Evolutionary conservation across 53 echinoderm and acorn worm genomes (phyloP), one percentile per base, ranked within the genome.

Genomic region (Pentamera pediparva): DNA sequence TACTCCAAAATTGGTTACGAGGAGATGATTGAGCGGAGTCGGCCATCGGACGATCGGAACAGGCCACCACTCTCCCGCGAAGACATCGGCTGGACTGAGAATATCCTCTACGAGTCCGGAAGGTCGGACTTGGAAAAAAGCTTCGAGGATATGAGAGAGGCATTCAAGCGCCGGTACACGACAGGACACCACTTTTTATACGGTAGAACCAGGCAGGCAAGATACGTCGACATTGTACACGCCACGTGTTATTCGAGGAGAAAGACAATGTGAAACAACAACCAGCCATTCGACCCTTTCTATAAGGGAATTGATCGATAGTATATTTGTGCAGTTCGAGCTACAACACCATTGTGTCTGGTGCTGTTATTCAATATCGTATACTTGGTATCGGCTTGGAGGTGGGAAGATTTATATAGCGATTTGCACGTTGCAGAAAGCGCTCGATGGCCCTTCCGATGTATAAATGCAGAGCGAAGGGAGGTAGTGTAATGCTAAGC

Each of bases 11-110:
- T n/a, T n/a, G n/a, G n/a, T n/a, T 5, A 56, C 37, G 35, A 56
- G 11, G 70, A 22, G 22, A 22, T 56, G 37, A 56, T n/a, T 33
- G 35, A 56, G 22, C 29, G 13, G 28, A 57, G 21, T 29, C 18
- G 29, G 32, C 43, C 39, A 17, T 13, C 9, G 26, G 17, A 24
- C 24, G 41, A 67, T 21, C 43, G 30, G 1, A 57, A 57, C 58
- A 28, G 29, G 11, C 12, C 12, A 15, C 28, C 28, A 29, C 6
- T 27, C 3, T 55, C 28, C 21, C 28, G 32, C 6, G 67, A 83
- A 55, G 86, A 87, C 29, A 84, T 84, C 54, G 92, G 92, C 18
- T 92, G 92, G 87, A 87, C 87, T 21, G 92, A 92, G 36, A 86
- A 92, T 74, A 75, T 92, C 13, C 83, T 92, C 36, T 92, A 92